Evolutionary conservation across 2,797 vertebrate species (phyloP).

Genomic region (Manis javanica): DNA sequence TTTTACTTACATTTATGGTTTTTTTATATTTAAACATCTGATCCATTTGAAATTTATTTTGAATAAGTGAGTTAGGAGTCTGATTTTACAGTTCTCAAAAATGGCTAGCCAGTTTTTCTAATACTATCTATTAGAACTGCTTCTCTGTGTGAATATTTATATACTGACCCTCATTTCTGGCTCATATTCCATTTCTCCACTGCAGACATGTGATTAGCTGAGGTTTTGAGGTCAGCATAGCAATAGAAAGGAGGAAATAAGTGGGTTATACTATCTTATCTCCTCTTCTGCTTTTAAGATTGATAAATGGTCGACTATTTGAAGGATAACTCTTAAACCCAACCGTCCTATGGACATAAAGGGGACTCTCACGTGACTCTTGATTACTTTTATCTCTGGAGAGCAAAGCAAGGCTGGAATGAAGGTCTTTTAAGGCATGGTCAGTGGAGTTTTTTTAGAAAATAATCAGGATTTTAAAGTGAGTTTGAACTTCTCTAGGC

Average conservation of each 20-base stretch:
- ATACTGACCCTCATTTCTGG: not conserved
- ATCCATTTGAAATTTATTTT: constrained; percentile 14
- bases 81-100: constrained; percentile 34
- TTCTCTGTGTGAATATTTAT: not conserved
- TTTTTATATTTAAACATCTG: constrained; percentile 8
- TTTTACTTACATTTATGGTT: not conserved
- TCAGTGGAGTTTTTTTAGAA: not conserved
- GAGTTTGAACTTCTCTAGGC: constrained; percentile 7
- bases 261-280: not conserved
- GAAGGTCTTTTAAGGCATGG: not conserved
- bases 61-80: not conserved
- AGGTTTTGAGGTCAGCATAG: not conserved
- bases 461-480: constrained; percentile 54
- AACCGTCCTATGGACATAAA: not conserved
- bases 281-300: not conserved
- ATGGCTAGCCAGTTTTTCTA: not conserved
- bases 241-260: not conserved
- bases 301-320: not conserved
- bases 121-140: not conserved
- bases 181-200: not conserved
- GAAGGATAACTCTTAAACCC: not conserved
- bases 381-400: not conserved
- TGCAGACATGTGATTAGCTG: not conserved
- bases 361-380: not conserved
- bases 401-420: not conserved